A percentile compares a stretch with the other conserved stretches of the same genome.
Evolutionary conservation across 35 echinoderm and acorn worm genomes (phyloP).

Genomic region (Ptychodera flava): DNA sequence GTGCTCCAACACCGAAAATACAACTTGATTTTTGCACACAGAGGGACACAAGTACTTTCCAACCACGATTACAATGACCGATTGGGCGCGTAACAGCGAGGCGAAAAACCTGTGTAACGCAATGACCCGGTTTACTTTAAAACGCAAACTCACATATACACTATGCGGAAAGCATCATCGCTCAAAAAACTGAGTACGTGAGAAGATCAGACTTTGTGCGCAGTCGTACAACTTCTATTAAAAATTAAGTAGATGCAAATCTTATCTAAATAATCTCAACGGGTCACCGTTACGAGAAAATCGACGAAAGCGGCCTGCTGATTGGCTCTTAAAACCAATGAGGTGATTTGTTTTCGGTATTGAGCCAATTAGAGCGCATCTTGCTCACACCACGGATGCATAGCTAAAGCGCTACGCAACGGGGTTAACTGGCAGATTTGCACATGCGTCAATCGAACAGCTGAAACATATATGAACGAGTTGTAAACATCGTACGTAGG

Average conservation of each 20-base stretch:
- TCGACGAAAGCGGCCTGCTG: neutral
- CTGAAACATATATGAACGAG: neutral
- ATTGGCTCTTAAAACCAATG: neutral
- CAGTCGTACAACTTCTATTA: neutral
- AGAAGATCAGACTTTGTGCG: neutral
- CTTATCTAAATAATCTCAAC: neutral
- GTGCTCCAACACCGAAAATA: neutral
- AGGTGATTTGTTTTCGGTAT: neutral
- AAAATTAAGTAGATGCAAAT: slow-evolving; percentile 2
- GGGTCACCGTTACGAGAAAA: neutral
- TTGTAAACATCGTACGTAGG: too few relatives aligned
- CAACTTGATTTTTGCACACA: too few relatives aligned
- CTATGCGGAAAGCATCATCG: too few relatives aligned
- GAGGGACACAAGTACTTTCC: too few relatives aligned
- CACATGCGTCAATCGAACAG: neutral
- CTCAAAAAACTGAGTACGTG: neutral
- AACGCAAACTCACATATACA: neutral
- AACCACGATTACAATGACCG: neutral
- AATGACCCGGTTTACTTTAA: neutral
- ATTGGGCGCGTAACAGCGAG: neutral
- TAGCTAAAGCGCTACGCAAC: too few relatives aligned
- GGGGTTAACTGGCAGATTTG: neutral
- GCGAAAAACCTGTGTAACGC: neutral
- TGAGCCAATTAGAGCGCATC: too few relatives aligned
- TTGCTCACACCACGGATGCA: too few relatives aligned